Percentiles rank a stretch among this genome's conserved stretches.
phyloP scores from a whole-genome alignment of 2,113 vertebrate species.

The Varanus komodoensis region DNA sequence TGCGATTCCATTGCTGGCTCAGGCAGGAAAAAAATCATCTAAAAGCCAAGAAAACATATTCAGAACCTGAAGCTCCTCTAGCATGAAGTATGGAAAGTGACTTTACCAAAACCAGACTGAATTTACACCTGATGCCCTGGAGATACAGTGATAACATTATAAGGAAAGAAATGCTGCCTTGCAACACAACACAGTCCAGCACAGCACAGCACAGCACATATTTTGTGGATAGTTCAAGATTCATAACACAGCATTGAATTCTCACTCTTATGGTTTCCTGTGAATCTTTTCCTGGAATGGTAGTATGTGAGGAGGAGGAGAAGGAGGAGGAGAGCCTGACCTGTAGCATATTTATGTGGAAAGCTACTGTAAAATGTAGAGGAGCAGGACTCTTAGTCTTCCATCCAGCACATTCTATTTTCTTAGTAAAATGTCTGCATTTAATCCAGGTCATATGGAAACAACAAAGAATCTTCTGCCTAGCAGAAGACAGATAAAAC shows the following conservation, averaged over 20 bases:
- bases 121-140: slow-evolving; percentile 16
- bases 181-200: background rate
- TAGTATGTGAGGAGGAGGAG: background rate
- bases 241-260: background rate
- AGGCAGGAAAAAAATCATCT: background rate
- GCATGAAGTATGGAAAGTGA: background rate
- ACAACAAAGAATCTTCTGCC: background rate
- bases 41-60: background rate
- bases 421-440: background rate
- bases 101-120: background rate
- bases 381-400: background rate
- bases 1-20: slow-evolving; percentile 9
- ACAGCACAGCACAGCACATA: background rate
- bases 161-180: background rate
- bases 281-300: background rate
- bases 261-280: slow-evolving; percentile 16
- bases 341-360: no score
- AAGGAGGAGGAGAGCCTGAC: background rate
- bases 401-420: accelerated
- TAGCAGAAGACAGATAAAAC: background rate
- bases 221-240: background rate
- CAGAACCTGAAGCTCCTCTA: slow-evolving; percentile 4
- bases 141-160: background rate
- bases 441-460: slow-evolving; percentile 1
- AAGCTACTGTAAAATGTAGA: background rate